phyloP scores from a whole-genome alignment of 2,113 vertebrate species.

The Regulus satrapa region DNA sequence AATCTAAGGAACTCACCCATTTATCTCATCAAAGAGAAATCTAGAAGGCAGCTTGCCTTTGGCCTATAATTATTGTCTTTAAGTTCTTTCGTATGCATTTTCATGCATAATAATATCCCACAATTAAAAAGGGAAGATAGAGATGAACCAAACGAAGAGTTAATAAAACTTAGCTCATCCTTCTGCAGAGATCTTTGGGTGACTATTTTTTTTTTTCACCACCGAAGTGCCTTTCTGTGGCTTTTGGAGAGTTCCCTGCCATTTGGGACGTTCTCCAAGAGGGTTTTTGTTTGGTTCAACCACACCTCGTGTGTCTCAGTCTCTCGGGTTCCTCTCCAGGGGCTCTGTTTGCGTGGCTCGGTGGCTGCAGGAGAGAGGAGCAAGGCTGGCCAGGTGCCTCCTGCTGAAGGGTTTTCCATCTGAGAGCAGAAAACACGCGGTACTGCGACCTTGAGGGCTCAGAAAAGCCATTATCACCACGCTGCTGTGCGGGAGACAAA shows the following conservation, averaged over 20 bases:
- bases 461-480: neutral
- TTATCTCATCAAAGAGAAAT: slow-evolving; percentile 14
- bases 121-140: neutral
- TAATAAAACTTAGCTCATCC: neutral
- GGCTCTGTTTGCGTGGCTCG: neutral
- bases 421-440: neutral
- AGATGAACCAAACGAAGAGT: neutral
- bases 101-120: neutral
- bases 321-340: neutral
- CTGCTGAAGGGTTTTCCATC: neutral
- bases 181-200: neutral
- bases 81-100: neutral
- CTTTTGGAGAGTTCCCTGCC: neutral
- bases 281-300: neutral
- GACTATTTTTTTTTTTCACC: neutral
- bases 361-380: neutral
- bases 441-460: neutral
- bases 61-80: neutral
- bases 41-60: neutral
- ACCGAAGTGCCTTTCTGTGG: neutral
- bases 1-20: neutral
- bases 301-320: neutral
- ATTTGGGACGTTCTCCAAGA: neutral
- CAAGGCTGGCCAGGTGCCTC: neutral
- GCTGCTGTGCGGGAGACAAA: neutral